Conservation (phyloP, 1,140 invertebrate species). For the Dreissena rostriformis region DNA sequence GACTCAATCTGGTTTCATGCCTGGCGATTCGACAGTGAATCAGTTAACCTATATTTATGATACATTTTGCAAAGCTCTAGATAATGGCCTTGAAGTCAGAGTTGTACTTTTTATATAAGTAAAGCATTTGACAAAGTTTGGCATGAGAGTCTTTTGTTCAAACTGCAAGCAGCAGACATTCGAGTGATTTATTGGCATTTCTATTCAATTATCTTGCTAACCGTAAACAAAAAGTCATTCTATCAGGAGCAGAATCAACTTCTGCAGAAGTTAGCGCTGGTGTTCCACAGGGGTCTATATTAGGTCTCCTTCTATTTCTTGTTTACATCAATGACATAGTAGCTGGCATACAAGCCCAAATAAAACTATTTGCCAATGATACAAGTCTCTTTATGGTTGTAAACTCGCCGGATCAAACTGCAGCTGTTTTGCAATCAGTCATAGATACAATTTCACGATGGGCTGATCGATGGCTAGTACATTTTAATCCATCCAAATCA, state of each 20-base stretch:
- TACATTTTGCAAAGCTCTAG: too few relatives aligned
- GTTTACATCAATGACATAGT: conserved; percentile 63
- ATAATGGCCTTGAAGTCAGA: too few relatives aligned
- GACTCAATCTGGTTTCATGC: too few relatives aligned
- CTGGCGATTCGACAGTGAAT: too few relatives aligned
- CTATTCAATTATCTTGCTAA: conserved; percentile 46
- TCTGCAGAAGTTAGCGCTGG: conserved; percentile 40
- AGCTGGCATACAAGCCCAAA: conserved; percentile 24
- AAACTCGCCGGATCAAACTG: conserved; percentile 18
- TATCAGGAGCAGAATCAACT: conserved; percentile 48
- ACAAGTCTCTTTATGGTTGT: conserved; percentile 41
- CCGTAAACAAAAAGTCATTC: conserved; percentile 44
- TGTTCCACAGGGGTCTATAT: conserved; percentile 62
- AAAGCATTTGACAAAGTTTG: conserved; percentile 52
- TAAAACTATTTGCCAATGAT: conserved; percentile 59
- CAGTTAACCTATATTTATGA: too few relatives aligned
- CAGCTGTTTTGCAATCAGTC: conserved; percentile 25
- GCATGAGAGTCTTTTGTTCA: conserved; percentile 24
- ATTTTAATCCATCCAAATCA: conserved; percentile 52
- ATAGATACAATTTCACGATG: conserved; percentile 26
- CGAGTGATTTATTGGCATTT: too few relatives aligned
- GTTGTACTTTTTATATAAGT: too few relatives aligned
- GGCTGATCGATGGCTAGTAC: conserved; percentile 45
- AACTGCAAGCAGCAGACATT: too few relatives aligned
- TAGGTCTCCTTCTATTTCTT: conserved; percentile 60